Base-by-base conservation (phyloP, 2,888 invertebrate genomes). In the Hylaea fasciaria region DNA sequence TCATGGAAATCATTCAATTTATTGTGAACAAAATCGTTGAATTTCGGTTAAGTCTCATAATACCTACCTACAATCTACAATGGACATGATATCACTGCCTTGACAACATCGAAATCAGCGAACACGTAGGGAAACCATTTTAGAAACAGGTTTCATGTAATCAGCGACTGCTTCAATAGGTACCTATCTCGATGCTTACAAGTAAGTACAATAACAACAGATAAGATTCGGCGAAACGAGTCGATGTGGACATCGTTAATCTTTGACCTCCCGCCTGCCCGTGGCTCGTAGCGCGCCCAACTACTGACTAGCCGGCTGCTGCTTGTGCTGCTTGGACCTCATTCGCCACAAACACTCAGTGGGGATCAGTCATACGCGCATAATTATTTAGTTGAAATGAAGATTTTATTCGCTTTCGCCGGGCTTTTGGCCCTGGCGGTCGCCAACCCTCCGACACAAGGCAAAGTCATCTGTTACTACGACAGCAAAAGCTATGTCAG, bases 401-500 rank as follows among this genome's bases (percentile, higher is more conserved):
- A 84, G 78, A 68, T 77, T 54, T 71, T 88, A 28, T 37, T 86
- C 47, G 74, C 80, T 52, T 66, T 89, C 61, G 82, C 83, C 65
- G 86, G 83, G 56, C 70, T 86, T 4, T 62, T 86, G 67, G 87
- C 87, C 68, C 74, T 85, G 57, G 86, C 81, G 22, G 73, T 82
- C n/a, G 82, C 87, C 37, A 78, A 80, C 60, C 85, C 89, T 29
- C 81, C 86, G 7, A 75, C 82, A 29, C 92, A 92, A 59, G 85
- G 85, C 76, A 95, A 95, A 87, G 94, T 95, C 48, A 88, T 96
- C 74, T 96, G 96, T 81, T 96, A 94, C 82, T 96, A 95, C 87
- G 94, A 96, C 83, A 94, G 95, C 84, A 94, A 93, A 80, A 94
- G 95, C 69, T 94, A 93, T 81, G 92, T 93, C 75, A 93, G 96